phyloP scores from a whole-genome alignment of 2,113 vertebrate genomes.

The Tachysurus vachellii region DNA sequence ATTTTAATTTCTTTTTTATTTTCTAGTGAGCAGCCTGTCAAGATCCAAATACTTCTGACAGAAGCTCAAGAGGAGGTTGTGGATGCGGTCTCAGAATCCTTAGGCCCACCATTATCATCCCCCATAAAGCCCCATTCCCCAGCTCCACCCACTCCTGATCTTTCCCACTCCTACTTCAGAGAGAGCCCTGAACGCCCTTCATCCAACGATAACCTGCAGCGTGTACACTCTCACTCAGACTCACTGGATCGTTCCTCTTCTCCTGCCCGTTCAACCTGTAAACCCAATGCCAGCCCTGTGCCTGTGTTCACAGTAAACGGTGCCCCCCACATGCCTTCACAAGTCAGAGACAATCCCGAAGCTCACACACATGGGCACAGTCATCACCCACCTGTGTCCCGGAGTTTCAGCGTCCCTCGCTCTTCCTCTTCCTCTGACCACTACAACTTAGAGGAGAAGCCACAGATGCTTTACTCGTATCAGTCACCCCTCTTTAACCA shows the following conservation, averaged over 20 bases:
- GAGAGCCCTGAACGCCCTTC: conserved; percentile 16
- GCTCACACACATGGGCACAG: neutral
- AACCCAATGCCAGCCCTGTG: conserved; percentile 2
- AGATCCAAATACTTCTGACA: conserved; percentile 92
- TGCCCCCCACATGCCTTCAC: neutral
- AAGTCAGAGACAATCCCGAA: neutral
- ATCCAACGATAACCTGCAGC: conserved; percentile 12
- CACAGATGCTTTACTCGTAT: neutral
- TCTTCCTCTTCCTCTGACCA: conserved; percentile 18
- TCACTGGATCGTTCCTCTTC: neutral
- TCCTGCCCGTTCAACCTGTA: neutral
- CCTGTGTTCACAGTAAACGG: conserved; percentile 7
- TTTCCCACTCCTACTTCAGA: conserved; percentile 33
- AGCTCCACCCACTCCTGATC: conserved; percentile 60
- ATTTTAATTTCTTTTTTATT: conserved; percentile 2
- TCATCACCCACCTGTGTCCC: neutral
- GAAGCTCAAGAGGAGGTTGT: conserved; percentile 71
- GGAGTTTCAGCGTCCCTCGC: neutral
- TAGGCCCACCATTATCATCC: conserved; percentile 76
- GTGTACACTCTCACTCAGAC: neutral
- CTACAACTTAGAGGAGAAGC: conserved; percentile 26
- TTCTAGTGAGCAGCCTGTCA: conserved; percentile 90
- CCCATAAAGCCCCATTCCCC: conserved; percentile 75
- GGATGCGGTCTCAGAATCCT: conserved; percentile 64
- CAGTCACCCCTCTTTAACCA: neutral